Percentiles rank a stretch among this genome's conserved stretches.
Evolutionary conservation across 2,797 vertebrate species (phyloP).

Genomic region (Australoheros facetus): DNA sequence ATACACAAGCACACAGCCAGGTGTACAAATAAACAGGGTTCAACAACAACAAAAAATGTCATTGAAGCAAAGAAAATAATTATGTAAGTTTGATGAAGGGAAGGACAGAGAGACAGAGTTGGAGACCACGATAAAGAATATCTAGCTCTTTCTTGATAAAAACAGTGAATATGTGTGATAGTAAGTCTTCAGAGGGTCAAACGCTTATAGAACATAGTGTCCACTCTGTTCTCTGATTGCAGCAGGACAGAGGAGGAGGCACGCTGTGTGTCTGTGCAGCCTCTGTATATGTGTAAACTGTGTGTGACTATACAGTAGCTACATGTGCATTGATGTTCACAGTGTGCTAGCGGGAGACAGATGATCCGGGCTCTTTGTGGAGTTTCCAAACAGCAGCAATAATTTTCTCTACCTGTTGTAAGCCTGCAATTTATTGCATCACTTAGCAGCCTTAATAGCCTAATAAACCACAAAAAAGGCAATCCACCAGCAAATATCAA

Average conservation of each 20-base stretch:
- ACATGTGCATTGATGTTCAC: constrained; percentile 60
- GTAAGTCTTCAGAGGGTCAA: constrained; percentile 63
- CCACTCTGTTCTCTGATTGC: constrained; percentile 69
- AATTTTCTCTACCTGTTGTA: constrained; percentile 68
- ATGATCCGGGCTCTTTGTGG: constrained; percentile 70
- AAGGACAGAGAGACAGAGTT: neutral
- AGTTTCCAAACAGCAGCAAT: constrained; percentile 68
- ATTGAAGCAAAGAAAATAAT: neutral
- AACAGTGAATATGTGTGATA: constrained; percentile 67
- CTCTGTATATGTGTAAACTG: constrained; percentile 43
- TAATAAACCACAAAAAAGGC: constrained; percentile 57
- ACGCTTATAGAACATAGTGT: constrained; percentile 75
- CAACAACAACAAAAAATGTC: neutral
- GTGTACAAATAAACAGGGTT: constrained; percentile 17
- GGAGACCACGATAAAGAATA: constrained; percentile 16
- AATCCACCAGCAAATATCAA: constrained; percentile 58
- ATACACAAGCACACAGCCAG: constrained; percentile 1
- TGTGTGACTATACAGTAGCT: constrained; percentile 42
- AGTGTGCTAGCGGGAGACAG: constrained; percentile 47
- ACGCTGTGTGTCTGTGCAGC: constrained; percentile 24
- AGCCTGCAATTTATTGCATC: constrained; percentile 70
- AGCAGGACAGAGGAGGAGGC: constrained; percentile 50
- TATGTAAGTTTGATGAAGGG: neutral
- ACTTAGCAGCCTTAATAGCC: constrained; percentile 65
- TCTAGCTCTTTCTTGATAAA: constrained; percentile 48